A percentile compares a stretch with the other conserved stretches of the same genome.
Conservation (phyloP, 2,113 vertebrate genomes). For the Condylura cristata region DNA sequence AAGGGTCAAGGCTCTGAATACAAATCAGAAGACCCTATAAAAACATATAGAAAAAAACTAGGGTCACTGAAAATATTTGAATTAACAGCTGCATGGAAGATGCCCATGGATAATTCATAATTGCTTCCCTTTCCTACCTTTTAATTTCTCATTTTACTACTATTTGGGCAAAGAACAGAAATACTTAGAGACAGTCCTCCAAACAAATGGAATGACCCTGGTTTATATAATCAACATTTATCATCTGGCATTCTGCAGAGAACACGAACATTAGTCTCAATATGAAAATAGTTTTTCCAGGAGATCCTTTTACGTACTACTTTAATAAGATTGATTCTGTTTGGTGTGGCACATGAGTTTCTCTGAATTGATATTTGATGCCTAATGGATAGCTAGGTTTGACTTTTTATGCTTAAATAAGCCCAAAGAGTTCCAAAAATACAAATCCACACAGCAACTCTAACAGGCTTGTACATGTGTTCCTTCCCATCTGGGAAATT, state of each 20-base stretch:
- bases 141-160: constrained; percentile 68
- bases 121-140: constrained; percentile 65
- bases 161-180: constrained; percentile 58
- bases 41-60: neutral
- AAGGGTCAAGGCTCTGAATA: constrained; percentile 25
- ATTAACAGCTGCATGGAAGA: constrained; percentile 19
- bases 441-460: constrained; percentile 58
- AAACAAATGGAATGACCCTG: constrained; percentile 64
- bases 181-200: constrained; percentile 52
- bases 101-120: neutral
- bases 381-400: constrained; percentile 68
- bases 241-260: constrained; percentile 62
- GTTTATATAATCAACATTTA: constrained; percentile 68
- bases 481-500: constrained; percentile 73
- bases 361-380: constrained; percentile 57
- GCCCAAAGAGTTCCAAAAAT: constrained; percentile 70
- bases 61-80: neutral
- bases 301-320: constrained; percentile 41
- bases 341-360: neutral
- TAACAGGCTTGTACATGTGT: constrained; percentile 68
- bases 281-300: constrained; percentile 50
- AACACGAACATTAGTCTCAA: constrained; percentile 17
- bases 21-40: constrained; percentile 35
- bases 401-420: constrained; percentile 68
- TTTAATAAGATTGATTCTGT: constrained; percentile 42